Evolutionary conservation across 2,888 invertebrate genomes (phyloP), one percentile per base, ranked within the genome.

Genomic region (Nasonia oneida): DNA sequence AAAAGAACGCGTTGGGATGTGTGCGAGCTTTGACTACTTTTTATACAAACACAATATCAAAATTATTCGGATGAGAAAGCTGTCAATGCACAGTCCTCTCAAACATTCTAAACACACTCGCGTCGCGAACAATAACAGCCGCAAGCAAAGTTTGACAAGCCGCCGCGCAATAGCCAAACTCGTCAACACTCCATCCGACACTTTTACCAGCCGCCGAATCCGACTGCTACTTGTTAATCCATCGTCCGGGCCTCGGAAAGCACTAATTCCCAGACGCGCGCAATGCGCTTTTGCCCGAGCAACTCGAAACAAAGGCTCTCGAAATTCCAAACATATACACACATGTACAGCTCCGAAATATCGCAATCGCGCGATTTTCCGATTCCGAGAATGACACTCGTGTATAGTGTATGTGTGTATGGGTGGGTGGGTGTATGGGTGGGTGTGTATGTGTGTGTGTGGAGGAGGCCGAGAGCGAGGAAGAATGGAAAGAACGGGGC

Each of bases 291-390:
- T 42, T 61, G 61, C 61, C 47, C 64, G 61, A 23, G 5, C 67
- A 57, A 33, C 33, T 47, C 70, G 39, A 67, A 77, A 70, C 83
- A 67, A 75, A 77, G 67, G 61, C 74, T 79, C 84, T 79, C 67
- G 84, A 79, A 84, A 84, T 74, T 84, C 84, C 50, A 74, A 74
- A 61, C 15, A 29, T 3, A 57, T n/a, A 15, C 33, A n/a, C 3
- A 57, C 81, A 29, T 50, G 33, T 3, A 14, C 80, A 8, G 14
- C 18, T 29, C 8, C 70, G 18, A 73, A 83, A 76, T 23, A 61
- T 61, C 81, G 29, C 78, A 83, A 86, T 88, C 85, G 83, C 85
- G 83, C 87, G 85, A 88, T 88, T 88, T 86, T 85, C 75, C 86
- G 83, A 87, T 87, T 87, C 86, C 86, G 75, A 82, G 64, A 61